Conservation (phyloP, 2,113 vertebrate genomes). For the Seriola rivoliana region DNA sequence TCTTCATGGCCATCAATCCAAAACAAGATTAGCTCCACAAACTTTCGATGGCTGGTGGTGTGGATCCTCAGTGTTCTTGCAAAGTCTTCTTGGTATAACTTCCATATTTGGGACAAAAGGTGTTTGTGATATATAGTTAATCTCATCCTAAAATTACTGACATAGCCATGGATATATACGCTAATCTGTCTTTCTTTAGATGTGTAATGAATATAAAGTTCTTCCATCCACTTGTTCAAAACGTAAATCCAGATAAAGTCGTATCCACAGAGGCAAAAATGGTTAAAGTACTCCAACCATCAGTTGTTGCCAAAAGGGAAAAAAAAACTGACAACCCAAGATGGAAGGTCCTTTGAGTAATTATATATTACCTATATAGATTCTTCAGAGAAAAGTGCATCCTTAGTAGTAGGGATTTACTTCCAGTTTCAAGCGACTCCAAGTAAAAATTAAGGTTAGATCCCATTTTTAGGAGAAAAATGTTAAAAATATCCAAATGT, state of each 20-base stretch:
- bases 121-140: conserved; percentile 12
- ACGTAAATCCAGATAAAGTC: conserved; percentile 67
- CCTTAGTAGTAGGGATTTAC: conserved; percentile 68
- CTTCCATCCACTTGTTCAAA: conserved; percentile 58
- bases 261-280: conserved; percentile 70
- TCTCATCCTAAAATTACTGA: conserved; percentile 41
- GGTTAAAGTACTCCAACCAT: conserved; percentile 70
- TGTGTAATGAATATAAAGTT: conserved; percentile 26
- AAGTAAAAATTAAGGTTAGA: conserved; percentile 69
- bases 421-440: conserved; percentile 74
- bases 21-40: conserved; percentile 70
- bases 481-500: conserved; percentile 80
- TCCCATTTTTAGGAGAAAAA: conserved; percentile 70
- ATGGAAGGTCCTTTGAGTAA: conserved; percentile 57
- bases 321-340: conserved; percentile 43
- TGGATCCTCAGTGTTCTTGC: conserved; percentile 54
- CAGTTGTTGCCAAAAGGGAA: conserved; percentile 24
- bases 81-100: conserved; percentile 59
- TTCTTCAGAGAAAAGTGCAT: conserved; percentile 66
- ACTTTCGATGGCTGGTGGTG: conserved; percentile 23
- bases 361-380: conserved; percentile 34
- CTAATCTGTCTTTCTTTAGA: conserved; percentile 28
- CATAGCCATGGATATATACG: conserved; percentile 13
- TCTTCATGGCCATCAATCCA: conserved; percentile 73
- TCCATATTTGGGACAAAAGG: conserved; percentile 48